Evolutionary conservation across 2,113 vertebrate genomes (phyloP).

Genomic region (Brevimyrus niger): DNA sequence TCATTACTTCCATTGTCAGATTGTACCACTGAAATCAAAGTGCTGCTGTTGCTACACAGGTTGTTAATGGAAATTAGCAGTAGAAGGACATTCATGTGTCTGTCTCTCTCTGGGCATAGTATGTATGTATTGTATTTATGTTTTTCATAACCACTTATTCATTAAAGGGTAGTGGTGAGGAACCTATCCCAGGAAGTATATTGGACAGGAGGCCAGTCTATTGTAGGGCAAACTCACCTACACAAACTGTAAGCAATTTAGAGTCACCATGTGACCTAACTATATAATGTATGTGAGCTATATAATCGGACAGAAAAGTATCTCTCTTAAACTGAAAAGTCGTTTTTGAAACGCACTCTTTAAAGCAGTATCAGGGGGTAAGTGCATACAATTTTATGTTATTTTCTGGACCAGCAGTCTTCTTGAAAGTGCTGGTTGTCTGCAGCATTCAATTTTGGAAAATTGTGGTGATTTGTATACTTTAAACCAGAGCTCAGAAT

Average conservation of each 20-base stretch:
- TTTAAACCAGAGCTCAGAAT: constrained; percentile 17
- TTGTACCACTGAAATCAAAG: neutral
- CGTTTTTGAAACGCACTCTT: constrained; percentile 49
- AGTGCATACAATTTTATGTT: constrained; percentile 1
- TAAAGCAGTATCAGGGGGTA: constrained; percentile 44
- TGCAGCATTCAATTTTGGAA: constrained; percentile 45
- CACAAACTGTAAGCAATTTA: neutral
- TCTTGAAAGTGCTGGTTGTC: constrained; percentile 56
- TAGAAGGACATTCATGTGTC: neutral
- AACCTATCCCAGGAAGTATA: neutral
- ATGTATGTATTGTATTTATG: neutral
- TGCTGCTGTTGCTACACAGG: neutral
- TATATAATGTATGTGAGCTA: neutral
- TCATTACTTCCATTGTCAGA: neutral
- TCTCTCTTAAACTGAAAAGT: constrained; percentile 26
- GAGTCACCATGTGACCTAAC: neutral
- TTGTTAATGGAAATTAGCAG: neutral
- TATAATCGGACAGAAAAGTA: neutral
- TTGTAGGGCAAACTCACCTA: neutral
- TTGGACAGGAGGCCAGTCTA: neutral
- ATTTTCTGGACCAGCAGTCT: constrained; percentile 53
- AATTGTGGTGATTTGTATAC: constrained; percentile 44
- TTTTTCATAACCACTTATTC: neutral
- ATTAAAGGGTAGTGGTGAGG: neutral
- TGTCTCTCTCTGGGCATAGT: neutral